A percentile compares a stretch with the other conserved stretches of the same genome.
These are phyloP conservation scores for Laupala kohalensis DNA, from an alignment of 1,140 invertebrate genomes.

Conservation along the genomic window DNA sequence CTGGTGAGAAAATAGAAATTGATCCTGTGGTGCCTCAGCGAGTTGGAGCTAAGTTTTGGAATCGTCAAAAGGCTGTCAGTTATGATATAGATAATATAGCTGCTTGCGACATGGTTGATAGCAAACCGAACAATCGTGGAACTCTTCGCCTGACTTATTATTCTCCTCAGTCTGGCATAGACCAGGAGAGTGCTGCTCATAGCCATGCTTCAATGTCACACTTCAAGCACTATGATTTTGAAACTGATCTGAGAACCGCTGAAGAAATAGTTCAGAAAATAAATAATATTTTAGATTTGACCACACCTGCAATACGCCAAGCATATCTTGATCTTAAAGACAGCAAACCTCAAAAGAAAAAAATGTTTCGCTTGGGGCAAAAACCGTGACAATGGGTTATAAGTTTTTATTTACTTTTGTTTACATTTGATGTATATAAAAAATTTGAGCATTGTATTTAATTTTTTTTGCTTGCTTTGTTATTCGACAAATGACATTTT, in stretches of 20 bases:
- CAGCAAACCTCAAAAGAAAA: constrained; percentile 42
- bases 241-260: constrained; percentile 57
- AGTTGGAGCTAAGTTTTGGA: constrained; percentile 51
- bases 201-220: constrained; percentile 31
- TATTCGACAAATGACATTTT: no score
- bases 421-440: no score
- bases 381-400: background rate
- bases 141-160: constrained; percentile 47
- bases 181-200: background rate
- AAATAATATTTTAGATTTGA: constrained; percentile 71
- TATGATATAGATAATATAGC: constrained; percentile 76
- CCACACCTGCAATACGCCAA: constrained; percentile 58
- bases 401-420: background rate
- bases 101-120: constrained; percentile 66
- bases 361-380: constrained; percentile 34
- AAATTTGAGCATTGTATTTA: no score
- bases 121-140: constrained; percentile 39
- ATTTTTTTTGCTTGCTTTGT: no score
- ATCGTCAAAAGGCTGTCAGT: constrained; percentile 50
- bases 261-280: constrained; percentile 77
- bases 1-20: constrained; percentile 82
- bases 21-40: constrained; percentile 61
- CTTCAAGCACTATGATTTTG: constrained; percentile 79
- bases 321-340: constrained; percentile 54
- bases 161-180: background rate